Conservation (phyloP, 2,888 invertebrate species). For the Tolmerus cingulatus region DNA sequence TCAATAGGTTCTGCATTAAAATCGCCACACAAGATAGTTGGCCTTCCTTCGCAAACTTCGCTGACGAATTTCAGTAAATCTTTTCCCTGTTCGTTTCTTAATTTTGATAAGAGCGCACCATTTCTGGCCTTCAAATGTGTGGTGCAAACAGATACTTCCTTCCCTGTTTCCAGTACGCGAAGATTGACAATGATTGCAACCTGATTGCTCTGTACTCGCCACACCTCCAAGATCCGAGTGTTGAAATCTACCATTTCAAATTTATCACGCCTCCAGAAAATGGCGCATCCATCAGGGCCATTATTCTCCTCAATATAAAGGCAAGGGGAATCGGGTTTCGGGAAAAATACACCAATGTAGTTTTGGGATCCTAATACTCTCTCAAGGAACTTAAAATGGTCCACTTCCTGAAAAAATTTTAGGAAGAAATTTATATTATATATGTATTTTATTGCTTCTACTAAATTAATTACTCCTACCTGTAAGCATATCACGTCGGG, state of each 20-base stretch:
- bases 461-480: conserved; percentile 59
- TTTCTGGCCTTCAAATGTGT: conserved; percentile 79
- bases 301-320: conserved; percentile 74
- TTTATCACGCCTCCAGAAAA: conserved; percentile 73
- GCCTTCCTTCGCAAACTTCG: conserved; percentile 64
- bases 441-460: neutral
- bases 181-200: conserved; percentile 71
- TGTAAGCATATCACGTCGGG: conserved; percentile 78
- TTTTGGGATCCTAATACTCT: conserved; percentile 70
- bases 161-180: conserved; percentile 66
- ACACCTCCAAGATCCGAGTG: conserved; percentile 72
- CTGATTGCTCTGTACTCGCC: conserved; percentile 78
- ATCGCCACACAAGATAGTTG: conserved; percentile 75
- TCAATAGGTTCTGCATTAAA: conserved; percentile 80
- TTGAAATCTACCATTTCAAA: conserved; percentile 69
- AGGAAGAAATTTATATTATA: neutral
- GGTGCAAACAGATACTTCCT: conserved; percentile 72
- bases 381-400: conserved; percentile 75
- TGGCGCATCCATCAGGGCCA: conserved; percentile 81
- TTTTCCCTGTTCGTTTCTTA: conserved; percentile 76
- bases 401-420: conserved; percentile 70
- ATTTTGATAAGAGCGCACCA: conserved; percentile 71
- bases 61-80: conserved; percentile 70
- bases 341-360: conserved; percentile 74
- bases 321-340: conserved; percentile 81